These are phyloP conservation scores for Drosophila mojavensis DNA, from an alignment of 1,140 invertebrate genomes.

Conservation along the genomic window DNA sequence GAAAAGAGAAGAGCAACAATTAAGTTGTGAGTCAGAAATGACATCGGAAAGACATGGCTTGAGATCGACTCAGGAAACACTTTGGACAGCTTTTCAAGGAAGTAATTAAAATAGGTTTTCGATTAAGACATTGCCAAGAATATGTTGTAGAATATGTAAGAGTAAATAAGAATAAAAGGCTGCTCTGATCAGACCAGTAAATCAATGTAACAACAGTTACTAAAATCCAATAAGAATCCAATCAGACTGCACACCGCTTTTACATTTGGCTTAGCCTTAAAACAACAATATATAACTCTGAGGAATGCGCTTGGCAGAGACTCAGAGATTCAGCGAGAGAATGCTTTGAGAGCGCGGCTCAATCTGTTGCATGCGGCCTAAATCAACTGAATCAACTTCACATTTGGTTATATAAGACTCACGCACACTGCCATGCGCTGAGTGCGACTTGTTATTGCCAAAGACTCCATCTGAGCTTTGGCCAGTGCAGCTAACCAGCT, in stretches of 20 bases:
- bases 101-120: too few relatives aligned
- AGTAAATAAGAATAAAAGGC: too few relatives aligned
- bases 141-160: too few relatives aligned
- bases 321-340: neutral
- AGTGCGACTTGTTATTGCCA: slow-evolving; percentile 50
- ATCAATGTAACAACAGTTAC: too few relatives aligned
- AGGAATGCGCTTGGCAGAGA: slow-evolving; percentile 1
- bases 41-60: neutral
- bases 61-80: too few relatives aligned
- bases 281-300: neutral
- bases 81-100: too few relatives aligned
- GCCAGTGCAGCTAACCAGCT: slow-evolving; percentile 35
- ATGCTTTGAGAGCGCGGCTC: slow-evolving; percentile 17
- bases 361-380: slow-evolving; percentile 48
- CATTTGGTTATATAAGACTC: slow-evolving; percentile 64
- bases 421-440: slow-evolving; percentile 9
- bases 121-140: too few relatives aligned
- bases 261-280: too few relatives aligned
- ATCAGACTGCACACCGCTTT: too few relatives aligned
- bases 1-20: neutral
- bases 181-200: too few relatives aligned
- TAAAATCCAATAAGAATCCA: too few relatives aligned
- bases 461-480: slow-evolving; percentile 39
- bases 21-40: neutral
- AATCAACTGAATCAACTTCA: slow-evolving; percentile 63